Evolutionary conservation across 2,113 vertebrate genomes (phyloP).

Genomic region (Tylochromis polylepis): DNA sequence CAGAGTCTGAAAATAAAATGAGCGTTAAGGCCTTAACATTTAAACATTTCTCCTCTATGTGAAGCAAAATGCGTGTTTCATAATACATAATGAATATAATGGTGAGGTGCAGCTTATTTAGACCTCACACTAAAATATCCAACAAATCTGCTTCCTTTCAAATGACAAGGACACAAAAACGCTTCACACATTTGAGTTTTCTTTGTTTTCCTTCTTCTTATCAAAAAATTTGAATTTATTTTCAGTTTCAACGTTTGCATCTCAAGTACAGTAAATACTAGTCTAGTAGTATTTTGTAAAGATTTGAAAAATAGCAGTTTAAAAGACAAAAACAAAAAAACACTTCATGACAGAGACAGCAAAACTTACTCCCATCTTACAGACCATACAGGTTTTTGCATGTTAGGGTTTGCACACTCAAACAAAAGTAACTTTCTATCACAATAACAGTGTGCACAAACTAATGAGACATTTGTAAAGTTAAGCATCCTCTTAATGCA

Average conservation of each 20-base stretch:
- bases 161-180: not conserved
- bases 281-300: not conserved
- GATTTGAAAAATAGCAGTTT: no score
- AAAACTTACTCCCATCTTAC: not conserved
- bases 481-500: not conserved
- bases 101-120: not conserved
- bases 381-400: not conserved
- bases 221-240: not conserved
- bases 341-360: not conserved
- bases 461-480: not conserved
- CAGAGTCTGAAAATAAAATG: not conserved
- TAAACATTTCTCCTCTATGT: not conserved
- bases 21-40: not conserved
- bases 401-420: not conserved
- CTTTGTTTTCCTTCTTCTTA: accelerated
- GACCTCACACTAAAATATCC: not conserved
- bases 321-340: no score
- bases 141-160: not conserved
- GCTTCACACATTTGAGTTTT: not conserved
- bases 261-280: not conserved
- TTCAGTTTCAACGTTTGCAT: not conserved
- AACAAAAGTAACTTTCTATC: not conserved
- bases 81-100: not conserved
- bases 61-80: not conserved
- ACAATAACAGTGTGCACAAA: not conserved